Evolutionary conservation across 2,797 vertebrate genomes (phyloP), one percentile per base, ranked within the genome.

Genomic region (Chrysocyon brachyurus): DNA sequence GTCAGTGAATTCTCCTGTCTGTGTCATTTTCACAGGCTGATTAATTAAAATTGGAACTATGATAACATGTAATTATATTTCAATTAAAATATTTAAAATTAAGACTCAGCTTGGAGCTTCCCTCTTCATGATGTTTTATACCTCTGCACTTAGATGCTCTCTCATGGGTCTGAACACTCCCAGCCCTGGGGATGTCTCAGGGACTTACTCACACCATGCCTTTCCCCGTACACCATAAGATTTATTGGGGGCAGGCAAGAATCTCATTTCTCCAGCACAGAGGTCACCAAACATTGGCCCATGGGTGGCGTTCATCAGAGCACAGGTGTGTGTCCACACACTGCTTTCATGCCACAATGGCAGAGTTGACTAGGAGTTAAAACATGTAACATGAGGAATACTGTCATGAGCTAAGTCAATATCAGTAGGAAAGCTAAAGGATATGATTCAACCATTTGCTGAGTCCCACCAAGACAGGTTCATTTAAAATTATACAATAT

Each of bases 261-360:
- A 12, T 28, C 0, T n/a, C 17, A 1, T 21, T 21, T 54, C 75
- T n/a, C 49, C 17, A 0, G 75, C 46, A 54, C 75, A 6, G 28
- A 16, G 75, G 49, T 17, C 73, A 49, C 15, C 26, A 17, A 28
- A 49, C 16, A 0, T 1, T 10, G 72, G 36, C 4, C 49, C 12
- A 2, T 0, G 0, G 15, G 49, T 17, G 19, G 17, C 0, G 1
- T 3, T 24, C 31, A 5, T 36, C 12, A 52, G 49, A 10, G 33
- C 63, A 9, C 2, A 14, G 1, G 1, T 2, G 1, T 5, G 1
- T 11, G 1, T 16, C 56, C 16, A 19, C 70, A 46, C 22, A 14
- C 1, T 0, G 7, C 28, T 26, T 46, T 46, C 26, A 28, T 0
- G 5, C 22, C 40, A 5, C 63, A 24, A 0, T 0, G 2, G 33